These are phyloP conservation scores for Drosophila paranaensis DNA, from an alignment of 2,888 invertebrate species.

Conservation along the genomic window DNA sequence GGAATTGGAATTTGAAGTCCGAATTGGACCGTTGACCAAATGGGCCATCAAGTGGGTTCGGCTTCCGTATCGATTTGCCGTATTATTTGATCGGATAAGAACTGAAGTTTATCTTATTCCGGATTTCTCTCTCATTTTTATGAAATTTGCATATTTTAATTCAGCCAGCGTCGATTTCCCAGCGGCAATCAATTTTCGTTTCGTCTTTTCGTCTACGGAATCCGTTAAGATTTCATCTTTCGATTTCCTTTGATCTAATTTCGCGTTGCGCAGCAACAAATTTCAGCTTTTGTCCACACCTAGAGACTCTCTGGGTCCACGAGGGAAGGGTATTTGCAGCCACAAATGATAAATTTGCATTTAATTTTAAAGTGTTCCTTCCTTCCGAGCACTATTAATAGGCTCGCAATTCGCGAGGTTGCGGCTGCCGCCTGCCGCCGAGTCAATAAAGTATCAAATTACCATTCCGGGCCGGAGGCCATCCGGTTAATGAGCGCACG, in stretches of 20 bases:
- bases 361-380: slow-evolving; percentile 61
- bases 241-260: slow-evolving; percentile 50
- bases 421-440: slow-evolving; percentile 2
- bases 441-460: slow-evolving; percentile 68
- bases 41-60: slow-evolving; percentile 20
- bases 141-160: slow-evolving; percentile 74
- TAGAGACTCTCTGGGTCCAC: not conserved
- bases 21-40: slow-evolving; percentile 37
- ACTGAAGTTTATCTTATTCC: slow-evolving; percentile 24
- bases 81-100: slow-evolving; percentile 8
- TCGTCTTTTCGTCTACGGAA: slow-evolving; percentile 12
- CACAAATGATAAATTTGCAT: slow-evolving; percentile 60
- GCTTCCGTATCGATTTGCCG: slow-evolving; percentile 22
- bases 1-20: slow-evolving; percentile 21
- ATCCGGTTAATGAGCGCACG: slow-evolving; percentile 59
- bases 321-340: not conserved
- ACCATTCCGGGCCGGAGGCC: slow-evolving; percentile 49
- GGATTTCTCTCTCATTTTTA: slow-evolving; percentile 22
- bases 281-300: slow-evolving; percentile 22
- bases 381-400: slow-evolving; percentile 20
- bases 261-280: slow-evolving; percentile 16
- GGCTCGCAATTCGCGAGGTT: slow-evolving; percentile 19
- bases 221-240: slow-evolving; percentile 40
- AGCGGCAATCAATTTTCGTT: slow-evolving; percentile 64
- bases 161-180: slow-evolving; percentile 65